Evolutionary conservation across 2,113 vertebrate genomes (phyloP).

Genomic region (Apaloderma vittatum): DNA sequence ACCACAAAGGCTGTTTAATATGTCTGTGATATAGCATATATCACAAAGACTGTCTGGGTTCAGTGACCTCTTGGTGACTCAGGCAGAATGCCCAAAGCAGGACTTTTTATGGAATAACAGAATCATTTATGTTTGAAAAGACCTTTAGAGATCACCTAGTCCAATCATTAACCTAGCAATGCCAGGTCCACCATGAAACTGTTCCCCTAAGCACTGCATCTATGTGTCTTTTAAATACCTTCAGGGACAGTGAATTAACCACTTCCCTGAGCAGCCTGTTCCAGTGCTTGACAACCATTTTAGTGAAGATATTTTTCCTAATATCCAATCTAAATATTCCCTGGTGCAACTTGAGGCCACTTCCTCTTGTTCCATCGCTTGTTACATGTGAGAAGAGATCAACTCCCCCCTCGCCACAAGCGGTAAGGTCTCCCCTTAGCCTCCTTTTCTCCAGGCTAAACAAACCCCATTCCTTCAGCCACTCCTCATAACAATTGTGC

Average conservation of each 20-base stretch:
- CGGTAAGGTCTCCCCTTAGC: neutral
- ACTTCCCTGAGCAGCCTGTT: neutral
- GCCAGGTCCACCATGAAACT: neutral
- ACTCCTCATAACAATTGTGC: neutral
- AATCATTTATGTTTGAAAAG: neutral
- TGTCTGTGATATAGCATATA: neutral
- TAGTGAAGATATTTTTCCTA: no score
- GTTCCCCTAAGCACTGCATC: neutral
- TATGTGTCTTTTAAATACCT: neutral
- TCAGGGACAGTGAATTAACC: neutral
- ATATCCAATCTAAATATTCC: neutral
- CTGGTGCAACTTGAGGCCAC: no score
- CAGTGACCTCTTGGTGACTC: fast-evolving
- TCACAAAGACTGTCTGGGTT: neutral
- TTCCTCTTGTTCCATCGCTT: neutral
- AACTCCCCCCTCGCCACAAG: neutral
- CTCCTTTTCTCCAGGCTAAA: neutral
- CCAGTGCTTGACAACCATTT: neutral
- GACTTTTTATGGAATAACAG: neutral
- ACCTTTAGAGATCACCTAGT: neutral
- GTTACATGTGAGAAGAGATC: no score
- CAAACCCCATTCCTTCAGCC: neutral
- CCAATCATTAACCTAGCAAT: neutral
- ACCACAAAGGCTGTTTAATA: neutral
- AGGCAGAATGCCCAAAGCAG: fast-evolving